A percentile compares a stretch with the other conserved stretches of the same genome.
Evolutionary conservation across 2,113 vertebrate species (phyloP).

Genomic region (Saimiri boliviensis): DNA sequence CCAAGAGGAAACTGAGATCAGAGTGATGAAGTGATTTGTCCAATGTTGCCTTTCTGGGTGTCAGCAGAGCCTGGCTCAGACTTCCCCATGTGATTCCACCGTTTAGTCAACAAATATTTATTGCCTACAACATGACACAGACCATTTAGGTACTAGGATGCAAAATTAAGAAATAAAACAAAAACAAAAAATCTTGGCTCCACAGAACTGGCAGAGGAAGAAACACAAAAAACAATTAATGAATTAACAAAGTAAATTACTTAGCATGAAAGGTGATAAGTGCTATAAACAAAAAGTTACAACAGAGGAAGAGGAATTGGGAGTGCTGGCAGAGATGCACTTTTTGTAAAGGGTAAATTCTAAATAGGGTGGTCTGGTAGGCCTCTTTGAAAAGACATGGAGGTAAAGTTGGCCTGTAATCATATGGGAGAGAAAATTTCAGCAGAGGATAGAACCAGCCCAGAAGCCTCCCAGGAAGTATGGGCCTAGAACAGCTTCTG

Average conservation of each 20-base stretch:
- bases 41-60: not conserved
- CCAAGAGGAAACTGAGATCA: not conserved
- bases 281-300: not conserved
- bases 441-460: not conserved
- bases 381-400: not conserved
- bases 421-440: not conserved
- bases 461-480: not conserved
- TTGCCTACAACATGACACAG: not conserved
- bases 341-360: not conserved
- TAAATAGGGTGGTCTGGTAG: not conserved
- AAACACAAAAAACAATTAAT: not conserved
- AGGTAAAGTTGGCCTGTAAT: not conserved
- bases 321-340: not conserved
- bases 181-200: not conserved
- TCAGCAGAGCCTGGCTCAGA: not conserved
- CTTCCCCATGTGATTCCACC: not conserved
- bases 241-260: not conserved
- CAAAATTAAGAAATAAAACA: not conserved
- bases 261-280: not conserved
- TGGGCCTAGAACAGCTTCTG: not conserved
- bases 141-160: not conserved
- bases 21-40: not conserved
- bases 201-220: not conserved
- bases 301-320: not conserved
- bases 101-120: not conserved